These are phyloP conservation scores for Atrichornis clamosus DNA, from an alignment of 2,113 vertebrate genomes.

Conservation along the genomic window DNA sequence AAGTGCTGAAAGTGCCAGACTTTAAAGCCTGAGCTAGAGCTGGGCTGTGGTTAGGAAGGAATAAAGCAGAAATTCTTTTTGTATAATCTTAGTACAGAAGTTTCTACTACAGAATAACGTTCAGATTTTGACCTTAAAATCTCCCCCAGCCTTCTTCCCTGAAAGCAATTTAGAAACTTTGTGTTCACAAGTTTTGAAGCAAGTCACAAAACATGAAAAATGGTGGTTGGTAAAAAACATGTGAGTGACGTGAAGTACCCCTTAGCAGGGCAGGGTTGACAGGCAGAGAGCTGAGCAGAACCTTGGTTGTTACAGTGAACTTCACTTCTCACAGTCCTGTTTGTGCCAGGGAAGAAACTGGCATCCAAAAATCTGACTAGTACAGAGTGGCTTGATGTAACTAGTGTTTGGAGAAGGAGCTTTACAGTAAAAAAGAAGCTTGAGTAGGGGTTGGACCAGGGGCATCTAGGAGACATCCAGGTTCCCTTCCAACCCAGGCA, in stretches of 20 bases:
- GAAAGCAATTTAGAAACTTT: background rate
- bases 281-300: background rate
- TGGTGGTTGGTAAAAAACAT: background rate
- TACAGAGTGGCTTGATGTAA: background rate
- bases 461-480: background rate
- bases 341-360: background rate
- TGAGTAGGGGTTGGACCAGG: background rate
- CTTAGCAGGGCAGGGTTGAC: background rate
- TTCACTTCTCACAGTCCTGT: background rate
- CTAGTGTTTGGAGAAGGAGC: background rate
- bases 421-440: background rate
- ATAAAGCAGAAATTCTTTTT: background rate
- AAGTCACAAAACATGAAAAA: background rate
- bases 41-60: background rate
- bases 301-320: rapidly evolving
- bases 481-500: background rate
- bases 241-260: background rate
- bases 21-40: background rate
- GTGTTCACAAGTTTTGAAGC: background rate
- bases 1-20: background rate
- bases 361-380: background rate
- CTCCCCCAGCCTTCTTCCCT: background rate
- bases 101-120: background rate
- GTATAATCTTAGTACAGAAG: background rate
- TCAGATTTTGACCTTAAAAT: background rate